phyloP scores from a whole-genome alignment of 2,797 vertebrate genomes.

The Hydrocynus forskahlii region DNA sequence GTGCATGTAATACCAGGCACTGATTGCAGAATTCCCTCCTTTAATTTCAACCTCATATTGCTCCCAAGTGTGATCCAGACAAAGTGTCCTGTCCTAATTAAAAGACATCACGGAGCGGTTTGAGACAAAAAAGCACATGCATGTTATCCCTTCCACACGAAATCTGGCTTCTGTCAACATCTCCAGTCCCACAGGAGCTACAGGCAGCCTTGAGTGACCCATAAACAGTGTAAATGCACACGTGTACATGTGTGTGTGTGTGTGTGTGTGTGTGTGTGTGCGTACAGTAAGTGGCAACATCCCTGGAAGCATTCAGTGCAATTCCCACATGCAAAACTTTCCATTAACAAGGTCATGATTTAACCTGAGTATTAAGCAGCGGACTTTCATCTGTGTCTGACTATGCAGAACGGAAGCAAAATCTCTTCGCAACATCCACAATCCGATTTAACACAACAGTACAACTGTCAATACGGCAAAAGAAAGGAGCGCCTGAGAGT shows the following conservation, averaged over 20 bases:
- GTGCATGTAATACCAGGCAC: background rate
- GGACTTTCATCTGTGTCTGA: too few species aligned
- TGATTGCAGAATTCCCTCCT: background rate
- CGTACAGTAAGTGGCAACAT: background rate
- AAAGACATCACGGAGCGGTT: conserved; percentile 12
- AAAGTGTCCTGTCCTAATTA: conserved; percentile 32
- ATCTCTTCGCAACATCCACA: too few species aligned
- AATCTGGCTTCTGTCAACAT: conserved; percentile 13
- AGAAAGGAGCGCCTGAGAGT: too few species aligned
- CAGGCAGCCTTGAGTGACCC: background rate
- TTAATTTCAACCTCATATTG: conserved; percentile 18
- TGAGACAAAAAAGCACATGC: conserved; percentile 25
- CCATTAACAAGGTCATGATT: background rate
- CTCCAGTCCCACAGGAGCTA: conserved; percentile 15
- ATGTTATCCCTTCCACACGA: conserved; percentile 26
- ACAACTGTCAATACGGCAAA: too few species aligned
- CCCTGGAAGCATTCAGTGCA: background rate
- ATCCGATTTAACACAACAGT: too few species aligned
- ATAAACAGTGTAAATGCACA: background rate
- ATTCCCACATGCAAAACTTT: background rate
- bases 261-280: too few species aligned
- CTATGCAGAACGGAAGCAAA: too few species aligned
- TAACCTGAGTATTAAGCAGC: background rate
- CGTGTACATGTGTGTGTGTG: too few species aligned
- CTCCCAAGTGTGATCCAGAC: conserved; percentile 21